Conservation (phyloP, 2,888 invertebrate species). For the Subacronicta megacephala region DNA sequence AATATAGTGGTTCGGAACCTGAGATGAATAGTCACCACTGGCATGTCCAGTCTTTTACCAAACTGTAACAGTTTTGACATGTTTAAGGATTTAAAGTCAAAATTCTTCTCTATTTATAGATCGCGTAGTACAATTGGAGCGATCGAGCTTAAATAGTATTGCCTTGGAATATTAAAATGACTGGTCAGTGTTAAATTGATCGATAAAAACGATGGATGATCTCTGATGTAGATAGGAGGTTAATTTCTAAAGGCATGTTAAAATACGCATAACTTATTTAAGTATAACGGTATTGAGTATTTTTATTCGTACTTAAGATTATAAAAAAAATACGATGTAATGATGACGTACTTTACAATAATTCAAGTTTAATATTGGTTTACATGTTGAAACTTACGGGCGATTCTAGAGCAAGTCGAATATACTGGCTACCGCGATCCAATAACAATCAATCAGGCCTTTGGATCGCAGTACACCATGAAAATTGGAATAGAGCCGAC, state of each 20-base stretch:
- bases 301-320: background rate
- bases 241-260: conserved; percentile 36
- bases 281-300: background rate
- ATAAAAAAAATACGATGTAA: background rate
- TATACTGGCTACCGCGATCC: conserved; percentile 49
- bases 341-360: background rate
- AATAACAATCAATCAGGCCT: conserved; percentile 82
- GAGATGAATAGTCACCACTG: conserved; percentile 50
- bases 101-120: conserved; percentile 59
- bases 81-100: conserved; percentile 24
- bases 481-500: conserved; percentile 82
- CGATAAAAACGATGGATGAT: conserved; percentile 52
- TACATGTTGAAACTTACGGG: conserved; percentile 12
- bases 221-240: conserved; percentile 35
- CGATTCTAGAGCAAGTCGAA: conserved; percentile 38
- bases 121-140: conserved; percentile 58
- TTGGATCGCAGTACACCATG: conserved; percentile 74
- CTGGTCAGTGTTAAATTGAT: conserved; percentile 49
- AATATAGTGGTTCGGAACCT: conserved; percentile 51
- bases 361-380: conserved; percentile 15
- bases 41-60: conserved; percentile 38
- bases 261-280: conserved; percentile 9
- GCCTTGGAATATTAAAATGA: conserved; percentile 60
- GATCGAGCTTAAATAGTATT: conserved; percentile 58
- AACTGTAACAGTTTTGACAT: conserved; percentile 52